Conservation (phyloP, 2,113 vertebrate genomes). For the Gadus chalcogrammus region DNA sequence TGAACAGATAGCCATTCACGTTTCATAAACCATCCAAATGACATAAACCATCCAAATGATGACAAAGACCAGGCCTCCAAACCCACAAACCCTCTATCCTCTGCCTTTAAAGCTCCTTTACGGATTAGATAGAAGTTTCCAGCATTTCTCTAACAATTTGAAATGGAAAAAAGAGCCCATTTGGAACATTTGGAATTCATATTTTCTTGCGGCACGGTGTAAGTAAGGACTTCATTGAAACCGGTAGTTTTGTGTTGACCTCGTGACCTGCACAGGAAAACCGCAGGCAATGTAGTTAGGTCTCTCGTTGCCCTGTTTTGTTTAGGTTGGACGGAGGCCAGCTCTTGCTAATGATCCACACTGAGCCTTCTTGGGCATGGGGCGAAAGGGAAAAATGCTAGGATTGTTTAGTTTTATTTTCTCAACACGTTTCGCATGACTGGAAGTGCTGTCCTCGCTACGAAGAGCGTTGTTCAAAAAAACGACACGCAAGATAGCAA, state of each 20-base stretch:
- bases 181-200: slow-evolving; percentile 25
- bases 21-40: too few relatives aligned
- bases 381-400: slow-evolving; percentile 36
- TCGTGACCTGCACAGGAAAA: slow-evolving; percentile 32
- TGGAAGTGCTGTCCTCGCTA: slow-evolving; percentile 19
- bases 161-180: neutral
- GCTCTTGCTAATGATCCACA: slow-evolving; percentile 28
- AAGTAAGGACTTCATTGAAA: slow-evolving; percentile 1
- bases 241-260: slow-evolving; percentile 22
- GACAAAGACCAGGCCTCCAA: too few relatives aligned
- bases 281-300: slow-evolving; percentile 4
- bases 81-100: too few relatives aligned
- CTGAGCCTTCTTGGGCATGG: slow-evolving; percentile 32
- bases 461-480: slow-evolving; percentile 39
- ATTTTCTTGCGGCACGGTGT: neutral
- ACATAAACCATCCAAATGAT: too few relatives aligned
- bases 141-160: neutral
- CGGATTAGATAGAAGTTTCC: neutral
- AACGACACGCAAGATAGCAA: slow-evolving; percentile 41
- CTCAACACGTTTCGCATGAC: slow-evolving; percentile 36
- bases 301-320: slow-evolving; percentile 32
- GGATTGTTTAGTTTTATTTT: slow-evolving; percentile 40
- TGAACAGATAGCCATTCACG: too few relatives aligned
- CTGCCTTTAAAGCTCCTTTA: neutral
- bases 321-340: slow-evolving; percentile 50